Evolutionary conservation across 2,113 vertebrate species (phyloP).

Genomic region (Furnarius figulus): DNA sequence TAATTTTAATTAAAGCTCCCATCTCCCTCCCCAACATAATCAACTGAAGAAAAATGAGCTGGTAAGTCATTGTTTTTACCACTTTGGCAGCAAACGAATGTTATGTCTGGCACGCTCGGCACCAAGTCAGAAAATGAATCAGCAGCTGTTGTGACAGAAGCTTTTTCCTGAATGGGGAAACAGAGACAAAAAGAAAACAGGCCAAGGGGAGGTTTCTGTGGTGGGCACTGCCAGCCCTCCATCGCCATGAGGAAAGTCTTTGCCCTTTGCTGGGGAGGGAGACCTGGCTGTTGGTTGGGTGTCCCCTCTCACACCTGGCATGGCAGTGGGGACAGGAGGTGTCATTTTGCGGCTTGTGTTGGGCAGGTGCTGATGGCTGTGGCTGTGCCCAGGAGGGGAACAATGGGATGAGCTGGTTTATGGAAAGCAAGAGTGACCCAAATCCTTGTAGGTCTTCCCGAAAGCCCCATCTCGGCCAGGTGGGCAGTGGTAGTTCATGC

Average conservation of each 20-base stretch:
- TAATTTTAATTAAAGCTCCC: conserved; percentile 48
- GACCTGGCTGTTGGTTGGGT: rapidly evolving
- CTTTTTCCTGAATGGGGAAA: conserved; percentile 68
- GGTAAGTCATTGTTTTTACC: conserved; percentile 68
- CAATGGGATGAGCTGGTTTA: not conserved
- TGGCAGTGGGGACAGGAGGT: not conserved
- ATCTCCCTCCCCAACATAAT: not conserved
- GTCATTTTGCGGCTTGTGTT: not conserved
- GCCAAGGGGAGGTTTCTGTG: not conserved
- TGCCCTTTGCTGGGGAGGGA: not conserved
- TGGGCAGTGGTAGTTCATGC: rapidly evolving
- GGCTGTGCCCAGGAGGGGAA: not conserved
- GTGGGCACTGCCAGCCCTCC: not conserved
- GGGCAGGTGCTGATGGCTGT: rapidly evolving
- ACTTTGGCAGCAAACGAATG: conserved; percentile 64
- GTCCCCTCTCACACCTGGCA: rapidly evolving
- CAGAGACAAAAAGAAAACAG: conserved; percentile 58
- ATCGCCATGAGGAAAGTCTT: not conserved
- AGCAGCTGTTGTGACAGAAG: conserved; percentile 72
- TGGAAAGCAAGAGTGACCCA: not conserved
- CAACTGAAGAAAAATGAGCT: conserved; percentile 59
- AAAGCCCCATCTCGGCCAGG: rapidly evolving
- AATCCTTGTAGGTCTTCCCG: not conserved
- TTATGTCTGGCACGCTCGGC: conserved; percentile 70
- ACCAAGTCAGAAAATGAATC: conserved; percentile 71